Base-by-base conservation (phyloP, 2,888 invertebrate genomes). In the Tipula helvola region DNA sequence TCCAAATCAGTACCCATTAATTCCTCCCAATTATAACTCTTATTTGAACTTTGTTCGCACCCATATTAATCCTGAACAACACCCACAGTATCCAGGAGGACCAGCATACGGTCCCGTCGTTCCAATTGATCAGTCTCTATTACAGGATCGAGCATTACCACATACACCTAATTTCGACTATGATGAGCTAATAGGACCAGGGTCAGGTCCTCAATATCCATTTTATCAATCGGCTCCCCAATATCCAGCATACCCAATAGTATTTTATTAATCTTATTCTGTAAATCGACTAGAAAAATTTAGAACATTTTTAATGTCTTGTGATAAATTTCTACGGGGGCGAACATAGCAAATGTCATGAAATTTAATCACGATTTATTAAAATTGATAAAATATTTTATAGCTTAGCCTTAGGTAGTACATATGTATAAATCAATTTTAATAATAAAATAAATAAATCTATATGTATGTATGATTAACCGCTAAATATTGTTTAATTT, bases 1-100 rank as follows among this genome's bases (percentile, higher is more conserved):
- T 57, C 57, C 86, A 13, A 86, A 86, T 10, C 28, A 16, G n/a
- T 86, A 86, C 13, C 86, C 39, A 36, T 57, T 86, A 86, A 10
- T 36, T 36, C 57, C 86, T 5, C 57, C 86, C 5, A 42, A 41
- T 8, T 85, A 42, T 42, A 39, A 44, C 10, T 42, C 85, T 18
- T 85, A 42, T 42, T 42, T 85, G 12, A 39, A 39, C 39, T 39
- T 16, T 41, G 41, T 39, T 84, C 36, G 84, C 39, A 84, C 16
- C 39, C 84, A 84, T 8, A 10, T 84, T n/a, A 84, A 39, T 84
- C 84, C 84, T 7, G 84, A 84, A 41, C 84, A 84, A 39, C 12
- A 39, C 3, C 2, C 36, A 84, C 36, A 84, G 16, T 16, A 16
- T 36, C 10, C 84, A 0, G 39, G 39, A 0, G 39, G 39, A 1